Base-by-base conservation (phyloP, 1,140 invertebrate species). In the Aphaenogaster floridana region DNA sequence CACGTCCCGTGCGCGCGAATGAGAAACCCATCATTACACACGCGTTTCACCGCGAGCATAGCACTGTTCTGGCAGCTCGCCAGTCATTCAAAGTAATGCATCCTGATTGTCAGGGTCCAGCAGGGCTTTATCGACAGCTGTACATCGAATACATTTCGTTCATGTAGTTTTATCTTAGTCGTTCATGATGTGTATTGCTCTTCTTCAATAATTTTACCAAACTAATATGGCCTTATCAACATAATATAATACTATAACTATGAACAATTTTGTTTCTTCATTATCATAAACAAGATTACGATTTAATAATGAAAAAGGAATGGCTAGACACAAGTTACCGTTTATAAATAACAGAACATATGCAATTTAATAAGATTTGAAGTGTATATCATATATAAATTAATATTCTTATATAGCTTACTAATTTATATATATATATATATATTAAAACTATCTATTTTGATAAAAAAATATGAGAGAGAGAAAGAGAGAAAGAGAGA, bases 21-120 rank as follows among this genome's bases (percentile, higher is more conserved):
- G 57, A 84, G 69, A 91, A 93, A 92, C 93, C 93, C 89, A 77
- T 94, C 91, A 94, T 94, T 94, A 94, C 81, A 80, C 88, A 86
- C 88, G 88, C 91, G 92, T 89, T 91, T 90, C 42, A 76, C 88
- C 50, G 87, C 83, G 89, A 84, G 80, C 84, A 79, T 88, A 87
- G 86, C 76, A 81, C 84, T 88, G 85, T 92, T 90, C 88, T 92
- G 89, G 84, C 86, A 93, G 89, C 87, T 89, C 85, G 89, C 90
- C 87, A 91, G 92, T 93, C 91, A 93, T 91, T 91, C 89, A 87
- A 90, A 92, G 91, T 90, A 91, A 91, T 88, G 87, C 83, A 85
- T 39, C 83, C 71, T 64, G 72, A 88, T 59, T 76, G 89, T 88
- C 39, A 78, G 90, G 90, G 81, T 91, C 89, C 86, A 91, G 89